phyloP scores from a whole-genome alignment of 2,888 invertebrate species.

The Chloroclystis v-ata region DNA sequence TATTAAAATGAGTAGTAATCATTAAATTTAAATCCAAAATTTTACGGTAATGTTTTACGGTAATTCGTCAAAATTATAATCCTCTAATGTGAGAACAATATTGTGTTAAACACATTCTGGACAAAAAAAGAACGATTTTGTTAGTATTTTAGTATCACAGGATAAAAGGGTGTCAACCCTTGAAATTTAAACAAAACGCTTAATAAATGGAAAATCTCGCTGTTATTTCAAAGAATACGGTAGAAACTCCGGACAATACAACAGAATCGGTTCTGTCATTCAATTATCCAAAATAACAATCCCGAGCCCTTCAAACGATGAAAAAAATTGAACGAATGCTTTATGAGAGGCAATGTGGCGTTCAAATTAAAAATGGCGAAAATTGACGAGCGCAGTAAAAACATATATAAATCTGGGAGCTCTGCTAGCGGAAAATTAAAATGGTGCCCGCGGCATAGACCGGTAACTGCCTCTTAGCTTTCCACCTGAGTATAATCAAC shows the following conservation, averaged over 20 bases:
- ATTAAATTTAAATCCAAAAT: too few relatives aligned
- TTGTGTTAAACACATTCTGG: too few relatives aligned
- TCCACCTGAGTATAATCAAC: constrained; percentile 45
- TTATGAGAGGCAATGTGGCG: constrained; percentile 57
- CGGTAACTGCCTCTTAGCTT: constrained; percentile 39
- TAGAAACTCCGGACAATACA: constrained; percentile 17
- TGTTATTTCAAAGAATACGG: background rate
- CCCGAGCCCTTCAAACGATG: constrained; percentile 22
- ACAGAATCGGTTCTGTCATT: constrained; percentile 22
- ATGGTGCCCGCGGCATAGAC: constrained; percentile 55
- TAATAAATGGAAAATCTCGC: too few relatives aligned
- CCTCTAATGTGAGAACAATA: too few relatives aligned
- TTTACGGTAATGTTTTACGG: too few relatives aligned
- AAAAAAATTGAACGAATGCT: constrained; percentile 45
- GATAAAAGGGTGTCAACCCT: too few relatives aligned
- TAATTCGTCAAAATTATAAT: too few relatives aligned
- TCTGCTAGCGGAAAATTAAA: constrained; percentile 73
- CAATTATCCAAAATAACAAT: constrained; percentile 27
- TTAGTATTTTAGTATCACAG: too few relatives aligned
- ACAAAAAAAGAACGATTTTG: too few relatives aligned
- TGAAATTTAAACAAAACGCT: too few relatives aligned
- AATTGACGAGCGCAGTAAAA: constrained; percentile 67
- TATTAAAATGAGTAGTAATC: too few relatives aligned
- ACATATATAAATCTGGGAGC: constrained; percentile 67
- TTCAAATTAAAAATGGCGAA: constrained; percentile 68